Conservation (phyloP, 1,140 invertebrate species). For the Whitmania pigra region DNA sequence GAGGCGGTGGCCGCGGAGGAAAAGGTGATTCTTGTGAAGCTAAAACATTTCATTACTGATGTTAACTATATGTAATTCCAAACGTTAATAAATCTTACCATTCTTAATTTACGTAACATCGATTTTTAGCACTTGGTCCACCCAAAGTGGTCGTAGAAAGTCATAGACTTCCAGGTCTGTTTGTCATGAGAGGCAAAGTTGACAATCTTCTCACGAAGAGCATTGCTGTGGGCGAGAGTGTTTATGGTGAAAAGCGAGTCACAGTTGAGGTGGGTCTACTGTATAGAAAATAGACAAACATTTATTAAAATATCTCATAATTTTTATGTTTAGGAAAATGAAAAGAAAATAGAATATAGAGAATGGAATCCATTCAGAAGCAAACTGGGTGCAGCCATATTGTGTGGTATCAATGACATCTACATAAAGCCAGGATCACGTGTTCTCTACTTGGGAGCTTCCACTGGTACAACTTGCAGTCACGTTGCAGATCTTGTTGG, state of each 20-base stretch:
- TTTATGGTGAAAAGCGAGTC: constrained; percentile 97
- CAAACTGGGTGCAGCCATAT: constrained; percentile 92
- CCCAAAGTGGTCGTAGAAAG: constrained; percentile 88
- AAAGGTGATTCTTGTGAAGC: constrained; percentile 7
- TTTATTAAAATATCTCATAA: too few relatives aligned
- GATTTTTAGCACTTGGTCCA: constrained; percentile 55
- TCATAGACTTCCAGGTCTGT: constrained; percentile 68
- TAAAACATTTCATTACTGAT: neutral
- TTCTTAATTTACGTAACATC: neutral
- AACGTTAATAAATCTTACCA: neutral
- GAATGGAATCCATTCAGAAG: constrained; percentile 99
- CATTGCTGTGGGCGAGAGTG: constrained; percentile 84
- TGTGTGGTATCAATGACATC: constrained; percentile 91
- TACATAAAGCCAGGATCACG: constrained; percentile 89
- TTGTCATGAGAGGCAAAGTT: constrained; percentile 66
- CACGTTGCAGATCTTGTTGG: constrained; percentile 97
- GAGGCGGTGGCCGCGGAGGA: neutral
- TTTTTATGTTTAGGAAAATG: constrained; percentile 41
- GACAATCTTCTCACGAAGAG: constrained; percentile 90
- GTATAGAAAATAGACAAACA: too few relatives aligned
- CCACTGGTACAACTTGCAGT: constrained; percentile 96
- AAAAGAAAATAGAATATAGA: constrained; percentile 89
- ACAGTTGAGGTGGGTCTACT: constrained; percentile 65
- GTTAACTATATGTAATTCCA: neutral
- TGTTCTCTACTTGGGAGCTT: constrained; percentile 91